A percentile compares a stretch with the other conserved stretches of the same genome.
Evolutionary conservation across 1,140 invertebrate species (phyloP).

Genomic region (Diuraphis noxia): DNA sequence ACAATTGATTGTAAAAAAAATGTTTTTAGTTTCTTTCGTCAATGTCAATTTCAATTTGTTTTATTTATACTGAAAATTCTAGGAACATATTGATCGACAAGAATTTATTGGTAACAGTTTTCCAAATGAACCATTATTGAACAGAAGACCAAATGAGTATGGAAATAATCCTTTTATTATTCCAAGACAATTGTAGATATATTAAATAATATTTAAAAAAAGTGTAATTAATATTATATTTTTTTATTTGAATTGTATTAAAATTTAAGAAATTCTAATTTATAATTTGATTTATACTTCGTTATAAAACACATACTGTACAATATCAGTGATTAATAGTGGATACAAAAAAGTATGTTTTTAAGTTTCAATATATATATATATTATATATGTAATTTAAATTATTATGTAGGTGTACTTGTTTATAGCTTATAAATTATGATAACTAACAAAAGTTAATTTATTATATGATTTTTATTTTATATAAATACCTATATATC

Average conservation of each 20-base stretch:
- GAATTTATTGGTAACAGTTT: constrained; percentile 20
- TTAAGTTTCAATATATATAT: too few relatives aligned
- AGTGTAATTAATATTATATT: neutral
- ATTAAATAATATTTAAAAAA: neutral
- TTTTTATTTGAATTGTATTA: neutral
- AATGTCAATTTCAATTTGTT: neutral
- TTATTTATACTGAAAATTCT: neutral
- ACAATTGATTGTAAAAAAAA: neutral
- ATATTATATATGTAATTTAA: neutral
- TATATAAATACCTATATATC: neutral
- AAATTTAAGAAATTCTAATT: neutral
- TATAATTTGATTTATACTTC: neutral
- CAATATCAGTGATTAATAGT: neutral
- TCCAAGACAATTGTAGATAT: constrained; percentile 27
- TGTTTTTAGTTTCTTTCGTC: neutral
- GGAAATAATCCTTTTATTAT: constrained; percentile 47
- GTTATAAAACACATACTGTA: neutral
- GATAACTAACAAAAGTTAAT: neutral
- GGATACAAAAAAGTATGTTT: neutral
- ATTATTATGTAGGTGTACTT: neutral
- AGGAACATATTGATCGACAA: constrained; percentile 41
- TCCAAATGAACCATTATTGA: constrained; percentile 12
- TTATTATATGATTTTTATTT: neutral
- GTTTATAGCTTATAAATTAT: neutral
- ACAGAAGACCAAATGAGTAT: constrained; percentile 27